These are phyloP conservation scores for Arrhopalites spinosus DNA, from an alignment of 2,888 invertebrate species.

Conservation along the genomic window DNA sequence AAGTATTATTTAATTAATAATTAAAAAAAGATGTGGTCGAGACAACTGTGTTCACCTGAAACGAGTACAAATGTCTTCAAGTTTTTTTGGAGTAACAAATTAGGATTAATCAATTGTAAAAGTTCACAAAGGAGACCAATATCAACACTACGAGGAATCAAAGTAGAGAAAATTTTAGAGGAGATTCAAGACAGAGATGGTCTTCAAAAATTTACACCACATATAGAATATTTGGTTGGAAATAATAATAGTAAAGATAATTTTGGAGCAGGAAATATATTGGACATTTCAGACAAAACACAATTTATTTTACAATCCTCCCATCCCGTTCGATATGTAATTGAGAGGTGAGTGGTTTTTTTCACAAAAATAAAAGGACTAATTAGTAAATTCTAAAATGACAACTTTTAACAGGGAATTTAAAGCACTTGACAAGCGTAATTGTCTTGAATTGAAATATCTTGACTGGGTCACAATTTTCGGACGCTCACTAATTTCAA, in stretches of 20 bases:
- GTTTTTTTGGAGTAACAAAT: too few relatives aligned
- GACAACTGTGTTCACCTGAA: too few relatives aligned
- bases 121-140: too few relatives aligned
- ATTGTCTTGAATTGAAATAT: slow-evolving; percentile 39
- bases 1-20: too few relatives aligned
- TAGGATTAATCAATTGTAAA: too few relatives aligned
- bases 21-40: too few relatives aligned
- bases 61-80: too few relatives aligned
- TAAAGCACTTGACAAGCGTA: neutral
- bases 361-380: neutral
- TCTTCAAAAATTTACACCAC: slow-evolving; percentile 40
- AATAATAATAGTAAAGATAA: slow-evolving; percentile 33
- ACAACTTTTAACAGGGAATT: slow-evolving; percentile 47
- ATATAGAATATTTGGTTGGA: slow-evolving; percentile 52
- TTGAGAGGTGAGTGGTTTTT: slow-evolving; percentile 46
- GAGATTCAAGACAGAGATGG: slow-evolving; percentile 44
- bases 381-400: neutral
- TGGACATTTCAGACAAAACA: slow-evolving; percentile 49
- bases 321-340: slow-evolving; percentile 52
- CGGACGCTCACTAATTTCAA: slow-evolving; percentile 33
- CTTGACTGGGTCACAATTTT: slow-evolving; percentile 55
- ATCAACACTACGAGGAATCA: neutral
- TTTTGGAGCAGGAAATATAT: neutral
- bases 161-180: slow-evolving; percentile 35
- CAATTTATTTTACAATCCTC: slow-evolving; percentile 50